Percentiles rank a stretch among this genome's conserved stretches.
These are phyloP conservation scores for Anas platyrhynchos DNA, from an alignment of 2,113 vertebrate genomes.

Conservation along the genomic window DNA sequence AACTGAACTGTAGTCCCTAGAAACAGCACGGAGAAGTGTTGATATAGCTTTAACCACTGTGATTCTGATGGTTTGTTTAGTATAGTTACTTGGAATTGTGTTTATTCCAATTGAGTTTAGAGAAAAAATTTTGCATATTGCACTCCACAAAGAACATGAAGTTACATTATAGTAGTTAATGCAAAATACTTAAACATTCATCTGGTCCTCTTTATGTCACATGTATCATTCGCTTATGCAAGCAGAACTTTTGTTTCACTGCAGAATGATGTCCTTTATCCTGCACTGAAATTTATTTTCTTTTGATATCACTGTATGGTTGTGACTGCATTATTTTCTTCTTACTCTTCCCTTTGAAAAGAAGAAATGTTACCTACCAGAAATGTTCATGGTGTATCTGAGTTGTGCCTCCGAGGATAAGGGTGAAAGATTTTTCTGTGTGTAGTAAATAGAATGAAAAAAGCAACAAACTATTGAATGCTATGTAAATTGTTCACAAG, in stretches of 20 bases:
- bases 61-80: not conserved
- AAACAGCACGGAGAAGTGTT: not conserved
- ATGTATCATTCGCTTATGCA: accelerated
- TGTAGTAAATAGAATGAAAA: not conserved
- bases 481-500: slow-evolving; percentile 22
- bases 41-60: not conserved
- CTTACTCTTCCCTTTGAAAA: not conserved
- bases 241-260: not conserved
- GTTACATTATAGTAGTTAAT: not conserved
- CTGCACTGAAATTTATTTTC: not conserved
- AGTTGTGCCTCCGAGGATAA: not conserved
- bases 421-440: not conserved
- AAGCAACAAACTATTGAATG: not conserved
- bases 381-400: not conserved
- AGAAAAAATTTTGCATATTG: not conserved
- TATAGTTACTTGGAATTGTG: not conserved
- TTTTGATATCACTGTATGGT: not conserved
- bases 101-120: not conserved
- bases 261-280: not conserved
- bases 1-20: not conserved
- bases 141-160: not conserved
- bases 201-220: not conserved
- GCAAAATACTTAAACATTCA: not conserved
- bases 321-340: not conserved
- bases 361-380: not conserved